Conservation (phyloP, 2,888 invertebrate genomes). For the Serripes groenlandicus region DNA sequence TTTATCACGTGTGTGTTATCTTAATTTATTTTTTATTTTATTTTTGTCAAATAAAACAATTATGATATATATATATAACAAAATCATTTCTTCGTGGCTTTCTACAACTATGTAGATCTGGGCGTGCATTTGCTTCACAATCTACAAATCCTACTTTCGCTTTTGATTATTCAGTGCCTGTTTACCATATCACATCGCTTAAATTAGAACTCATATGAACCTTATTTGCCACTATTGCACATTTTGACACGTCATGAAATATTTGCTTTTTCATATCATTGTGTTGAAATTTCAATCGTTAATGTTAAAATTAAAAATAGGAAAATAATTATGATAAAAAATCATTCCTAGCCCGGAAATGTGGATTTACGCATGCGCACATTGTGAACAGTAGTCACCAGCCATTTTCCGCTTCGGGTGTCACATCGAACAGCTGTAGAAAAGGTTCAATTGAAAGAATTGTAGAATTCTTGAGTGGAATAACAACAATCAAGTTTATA, state of each 20-base stretch:
- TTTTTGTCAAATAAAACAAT: too few relatives aligned
- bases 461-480: conserved; percentile 1
- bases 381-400: conserved; percentile 46
- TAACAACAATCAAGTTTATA: neutral
- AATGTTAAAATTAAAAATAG: neutral
- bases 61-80: too few relatives aligned
- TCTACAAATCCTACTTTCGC: too few relatives aligned
- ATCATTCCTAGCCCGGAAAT: neutral
- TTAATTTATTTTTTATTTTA: too few relatives aligned
- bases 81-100: too few relatives aligned
- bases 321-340: neutral
- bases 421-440: conserved; percentile 27
- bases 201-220: too few relatives aligned
- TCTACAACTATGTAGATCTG: too few relatives aligned
- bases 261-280: neutral
- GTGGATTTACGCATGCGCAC: conserved; percentile 44
- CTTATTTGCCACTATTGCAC: neutral
- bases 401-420: conserved; percentile 31
- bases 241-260: neutral
- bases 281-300: neutral
- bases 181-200: too few relatives aligned
- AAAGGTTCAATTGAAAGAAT: neutral
- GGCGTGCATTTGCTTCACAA: too few relatives aligned
- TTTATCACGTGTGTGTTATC: too few relatives aligned
- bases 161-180: too few relatives aligned